These are phyloP conservation scores for Thamnaconus septentrionalis DNA, from an alignment of 2,113 vertebrate species.

Conservation along the genomic window DNA sequence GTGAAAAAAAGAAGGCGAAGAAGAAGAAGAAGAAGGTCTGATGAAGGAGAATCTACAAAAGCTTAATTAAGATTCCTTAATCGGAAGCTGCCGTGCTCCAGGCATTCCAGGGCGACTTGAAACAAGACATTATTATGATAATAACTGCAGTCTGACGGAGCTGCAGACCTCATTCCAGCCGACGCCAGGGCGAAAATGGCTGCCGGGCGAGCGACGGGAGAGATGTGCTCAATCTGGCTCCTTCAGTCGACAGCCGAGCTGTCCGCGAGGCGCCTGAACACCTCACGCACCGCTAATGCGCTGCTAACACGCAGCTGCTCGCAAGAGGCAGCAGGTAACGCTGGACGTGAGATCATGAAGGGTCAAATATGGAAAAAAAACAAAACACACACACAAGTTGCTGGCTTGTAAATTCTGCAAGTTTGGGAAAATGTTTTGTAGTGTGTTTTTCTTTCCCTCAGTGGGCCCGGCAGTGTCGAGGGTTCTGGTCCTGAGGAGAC, in stretches of 20 bases:
- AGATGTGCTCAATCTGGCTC: not conserved
- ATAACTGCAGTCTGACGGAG: constrained; percentile 63
- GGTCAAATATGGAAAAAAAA: too few relatives aligned
- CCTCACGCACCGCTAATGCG: too few relatives aligned
- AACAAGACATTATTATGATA: constrained; percentile 74
- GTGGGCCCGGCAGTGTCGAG: too few relatives aligned
- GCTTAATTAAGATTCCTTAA: constrained; percentile 79
- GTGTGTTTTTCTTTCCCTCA: too few relatives aligned
- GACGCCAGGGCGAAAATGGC: constrained; percentile 22
- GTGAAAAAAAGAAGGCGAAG: not conserved
- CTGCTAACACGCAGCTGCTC: too few relatives aligned
- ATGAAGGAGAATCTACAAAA: constrained; percentile 76
- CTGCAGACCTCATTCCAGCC: constrained; percentile 55
- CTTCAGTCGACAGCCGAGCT: constrained; percentile 9
- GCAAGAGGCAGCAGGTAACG: too few relatives aligned
- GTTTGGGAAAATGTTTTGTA: too few relatives aligned
- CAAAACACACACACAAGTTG: too few relatives aligned
- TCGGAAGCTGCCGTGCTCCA: constrained; percentile 62
- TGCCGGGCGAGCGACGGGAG: not conserved
- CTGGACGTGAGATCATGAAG: too few relatives aligned
- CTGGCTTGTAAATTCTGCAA: too few relatives aligned
- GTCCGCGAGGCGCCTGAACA: too few relatives aligned
- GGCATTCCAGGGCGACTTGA: constrained; percentile 70
- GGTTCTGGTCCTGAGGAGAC: too few relatives aligned
- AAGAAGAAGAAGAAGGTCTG: constrained; percentile 67